Evolutionary conservation across 2,888 invertebrate genomes (phyloP).

Genomic region (Amblyjoppa proteus): DNA sequence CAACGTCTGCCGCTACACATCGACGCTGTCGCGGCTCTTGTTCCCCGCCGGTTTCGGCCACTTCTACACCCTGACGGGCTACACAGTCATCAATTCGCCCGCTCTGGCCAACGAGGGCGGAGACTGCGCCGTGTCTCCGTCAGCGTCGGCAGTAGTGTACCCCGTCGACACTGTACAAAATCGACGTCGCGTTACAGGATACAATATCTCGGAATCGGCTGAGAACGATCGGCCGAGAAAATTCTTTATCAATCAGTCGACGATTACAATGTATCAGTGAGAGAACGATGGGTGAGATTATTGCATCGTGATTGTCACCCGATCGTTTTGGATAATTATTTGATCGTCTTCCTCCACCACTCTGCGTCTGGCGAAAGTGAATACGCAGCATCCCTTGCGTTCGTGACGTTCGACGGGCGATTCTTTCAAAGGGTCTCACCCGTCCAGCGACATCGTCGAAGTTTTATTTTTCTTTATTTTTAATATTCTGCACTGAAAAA

Average conservation of each 20-base stretch:
- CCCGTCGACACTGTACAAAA: constrained; percentile 14
- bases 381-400: constrained; percentile 2
- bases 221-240: neutral
- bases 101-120: constrained; percentile 43
- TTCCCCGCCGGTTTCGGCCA: constrained; percentile 46
- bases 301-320: neutral
- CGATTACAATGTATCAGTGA: neutral
- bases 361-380: constrained; percentile 4
- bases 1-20: constrained; percentile 42
- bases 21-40: constrained; percentile 47
- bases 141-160: constrained; percentile 7
- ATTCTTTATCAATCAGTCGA: constrained; percentile 11
- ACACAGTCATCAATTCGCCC: constrained; percentile 44
- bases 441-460: neutral
- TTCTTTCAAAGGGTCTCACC: neutral
- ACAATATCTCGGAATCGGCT: neutral
- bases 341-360: neutral
- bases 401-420: constrained; percentile 11
- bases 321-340: neutral
- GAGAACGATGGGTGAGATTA: constrained; percentile 32
- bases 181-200: constrained; percentile 24
- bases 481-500: neutral
- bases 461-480: neutral
- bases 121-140: constrained; percentile 45
- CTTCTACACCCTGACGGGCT: constrained; percentile 36